phyloP scores from a whole-genome alignment of 2,113 vertebrate genomes.

The Ptyas mucosa region DNA sequence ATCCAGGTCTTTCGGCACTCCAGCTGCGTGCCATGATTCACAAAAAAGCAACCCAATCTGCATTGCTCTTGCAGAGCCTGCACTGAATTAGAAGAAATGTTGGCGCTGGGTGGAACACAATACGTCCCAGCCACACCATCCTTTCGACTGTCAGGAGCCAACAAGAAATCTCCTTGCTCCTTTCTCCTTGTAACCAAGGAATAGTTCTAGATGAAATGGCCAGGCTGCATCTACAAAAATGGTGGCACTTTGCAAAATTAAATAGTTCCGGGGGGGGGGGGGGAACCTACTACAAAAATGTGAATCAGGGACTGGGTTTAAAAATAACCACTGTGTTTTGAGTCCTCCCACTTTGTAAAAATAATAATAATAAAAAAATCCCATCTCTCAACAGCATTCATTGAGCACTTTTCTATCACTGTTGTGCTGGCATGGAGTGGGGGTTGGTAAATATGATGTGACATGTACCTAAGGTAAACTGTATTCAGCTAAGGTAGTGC shows the following conservation, averaged over 20 bases:
- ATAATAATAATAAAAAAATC: not conserved
- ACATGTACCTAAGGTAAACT: not conserved
- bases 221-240: not conserved
- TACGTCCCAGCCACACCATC: not conserved
- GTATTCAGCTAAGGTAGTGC: not conserved
- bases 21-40: not conserved
- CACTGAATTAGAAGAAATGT: not conserved
- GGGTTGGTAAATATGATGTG: not conserved
- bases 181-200: not conserved
- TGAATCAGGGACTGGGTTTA: not conserved
- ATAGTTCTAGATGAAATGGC: not conserved
- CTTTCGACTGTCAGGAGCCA: not conserved
- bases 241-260: not conserved
- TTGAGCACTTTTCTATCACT: not conserved
- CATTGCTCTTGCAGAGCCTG: not conserved
- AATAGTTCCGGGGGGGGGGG: not conserved
- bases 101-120: not conserved
- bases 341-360: not conserved
- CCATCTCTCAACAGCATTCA: not conserved
- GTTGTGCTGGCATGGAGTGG: not conserved
- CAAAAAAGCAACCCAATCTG: not conserved
- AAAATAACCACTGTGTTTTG: not conserved
- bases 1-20: not conserved
- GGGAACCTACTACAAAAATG: not conserved
- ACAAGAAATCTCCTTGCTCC: not conserved